Base-by-base conservation (phyloP, 30 jellyfish, hydroid and myxozoan genomes). In the Hydractinia echinata region DNA sequence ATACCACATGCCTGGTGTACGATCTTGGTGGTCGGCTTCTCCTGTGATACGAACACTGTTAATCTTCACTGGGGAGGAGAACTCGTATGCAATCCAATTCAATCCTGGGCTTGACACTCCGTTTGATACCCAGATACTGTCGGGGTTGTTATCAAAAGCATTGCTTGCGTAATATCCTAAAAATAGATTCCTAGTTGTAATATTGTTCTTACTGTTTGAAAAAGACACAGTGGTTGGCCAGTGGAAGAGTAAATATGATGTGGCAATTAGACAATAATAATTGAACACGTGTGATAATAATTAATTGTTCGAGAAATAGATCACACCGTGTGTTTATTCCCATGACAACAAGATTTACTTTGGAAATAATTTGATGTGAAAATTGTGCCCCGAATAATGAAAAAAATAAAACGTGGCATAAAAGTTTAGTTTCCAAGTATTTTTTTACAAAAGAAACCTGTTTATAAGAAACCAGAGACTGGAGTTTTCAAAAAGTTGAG, bases 71-170 rank as follows among this genome's bases (percentile, higher is more conserved):
- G 98, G 98, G 72, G 83, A 86, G 79, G 84, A 89, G 77, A 92
- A 92, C 81, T 83, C 98, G 69, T 86, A 92, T 5, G 98, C 98
- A 79, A 92, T 84, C 98, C 98, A 92, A 71, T 92, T 92, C 77
- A 92, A 72, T 39, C 98, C 98, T 39, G 96, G 95, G 9, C 95
- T 82, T 4, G 98, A 92, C 16, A 83, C 84, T 19, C 98, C 98
- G 66, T 92, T 92, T 58, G 98, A 87, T 8, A 87, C 98, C 98
- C 98, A 92, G 10, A 92, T 77, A 66, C 95, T 81, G 21, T 92
- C 98, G 4, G 84, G 83, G 83, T 92, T 92, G 96, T 92, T 92
- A 79, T 92, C 98, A 52, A 86, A 92, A 10, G 98, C 98, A 50
- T 92, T 92, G 86, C 98, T 92, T 51, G 98, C 94, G 84, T 81